Evolutionary conservation across 1,140 invertebrate genomes (phyloP).

Genomic region (Drosophila hydei): DNA sequence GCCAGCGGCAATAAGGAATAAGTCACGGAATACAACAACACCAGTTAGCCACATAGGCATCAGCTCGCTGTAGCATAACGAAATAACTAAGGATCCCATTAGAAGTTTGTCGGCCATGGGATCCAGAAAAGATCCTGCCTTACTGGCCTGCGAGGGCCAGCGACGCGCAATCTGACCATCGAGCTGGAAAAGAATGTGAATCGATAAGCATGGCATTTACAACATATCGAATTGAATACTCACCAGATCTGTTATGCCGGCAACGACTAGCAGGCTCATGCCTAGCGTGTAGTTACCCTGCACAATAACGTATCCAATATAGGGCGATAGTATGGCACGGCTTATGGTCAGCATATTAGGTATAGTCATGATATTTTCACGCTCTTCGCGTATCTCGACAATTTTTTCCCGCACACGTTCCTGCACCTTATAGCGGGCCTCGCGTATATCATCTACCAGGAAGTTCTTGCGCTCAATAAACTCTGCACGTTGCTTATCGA

Average conservation of each 20-base stretch:
- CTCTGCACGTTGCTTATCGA: conserved; percentile 86
- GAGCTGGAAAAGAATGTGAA: conserved; percentile 86
- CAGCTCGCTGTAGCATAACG: conserved; percentile 92
- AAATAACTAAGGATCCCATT: conserved; percentile 94
- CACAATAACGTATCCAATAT: conserved; percentile 92
- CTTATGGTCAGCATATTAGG: conserved; percentile 95
- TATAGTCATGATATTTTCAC: conserved; percentile 96
- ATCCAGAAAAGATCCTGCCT: conserved; percentile 97
- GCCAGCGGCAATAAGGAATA: conserved; percentile 91
- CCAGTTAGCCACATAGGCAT: conserved; percentile 94
- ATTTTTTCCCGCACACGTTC: conserved; percentile 87
- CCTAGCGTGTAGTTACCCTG: conserved; percentile 90
- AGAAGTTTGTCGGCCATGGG: conserved; percentile 99
- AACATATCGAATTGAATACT: conserved; percentile 51
- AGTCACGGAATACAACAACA: conserved; percentile 93
- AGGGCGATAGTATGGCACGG: conserved; percentile 93
- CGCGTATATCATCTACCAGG: conserved; percentile 88
- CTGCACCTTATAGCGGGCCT: conserved; percentile 87
- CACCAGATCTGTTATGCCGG: conserved; percentile 94
- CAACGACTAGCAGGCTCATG: conserved; percentile 89
- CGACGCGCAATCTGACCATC: conserved; percentile 98
- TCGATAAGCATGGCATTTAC: background rate
- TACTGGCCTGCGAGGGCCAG: conserved; percentile 95
- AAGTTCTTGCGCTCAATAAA: conserved; percentile 87
- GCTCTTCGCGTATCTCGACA: conserved; percentile 88